Base-by-base conservation (phyloP, 1,140 invertebrate species). In the Zaprionus gabonicus region DNA sequence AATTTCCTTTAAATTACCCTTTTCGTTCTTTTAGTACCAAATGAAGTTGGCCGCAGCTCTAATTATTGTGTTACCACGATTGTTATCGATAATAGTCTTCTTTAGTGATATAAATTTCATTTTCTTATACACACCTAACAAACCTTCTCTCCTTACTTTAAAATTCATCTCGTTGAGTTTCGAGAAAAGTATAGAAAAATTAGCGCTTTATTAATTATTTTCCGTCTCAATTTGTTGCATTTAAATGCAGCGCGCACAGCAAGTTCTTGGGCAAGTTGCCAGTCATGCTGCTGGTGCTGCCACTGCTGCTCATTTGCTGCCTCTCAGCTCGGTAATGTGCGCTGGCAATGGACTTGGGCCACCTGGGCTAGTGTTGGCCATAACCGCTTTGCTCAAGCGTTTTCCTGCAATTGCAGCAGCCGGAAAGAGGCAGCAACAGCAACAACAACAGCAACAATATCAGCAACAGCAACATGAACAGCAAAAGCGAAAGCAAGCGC, bases 271-370 rank as follows among this genome's bases (percentile, higher is more conserved):
- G n/a, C 38, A 13, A 41, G 38, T 41, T 41, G 38, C 38, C 3
- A 41, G 38, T 28, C 28, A 28, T 28, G 28, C 6, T 28, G 28
- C 6, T 27, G 27, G 4, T 27, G 4, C 28, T 27, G 27, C 27
- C 27, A 27, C 27, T 27, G 62, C 46, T 74, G 44, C 72, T 87
- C 67, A 86, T 74, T 87, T 87, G 82, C 77, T 84, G 7, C 23
- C 57, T 13, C 23, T 68, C 58, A 25, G 58, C 44, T 46, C 59
- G 63, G 23, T 23, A 60, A 23, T 60, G 34, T 15, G 31, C n/a
- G 20, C 57, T 36, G 17, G 34, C 28, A 15, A 12, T 17, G 55
- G 15, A 15, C n/a, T 57, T 51, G 53, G n/a, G 31, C 68, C 62
- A 78, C 57, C 68, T 64, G 77, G 49, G 70, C 81, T 31, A 17